phyloP scores from a whole-genome alignment of 2,797 vertebrate genomes.

The Ceyx erithaca region DNA sequence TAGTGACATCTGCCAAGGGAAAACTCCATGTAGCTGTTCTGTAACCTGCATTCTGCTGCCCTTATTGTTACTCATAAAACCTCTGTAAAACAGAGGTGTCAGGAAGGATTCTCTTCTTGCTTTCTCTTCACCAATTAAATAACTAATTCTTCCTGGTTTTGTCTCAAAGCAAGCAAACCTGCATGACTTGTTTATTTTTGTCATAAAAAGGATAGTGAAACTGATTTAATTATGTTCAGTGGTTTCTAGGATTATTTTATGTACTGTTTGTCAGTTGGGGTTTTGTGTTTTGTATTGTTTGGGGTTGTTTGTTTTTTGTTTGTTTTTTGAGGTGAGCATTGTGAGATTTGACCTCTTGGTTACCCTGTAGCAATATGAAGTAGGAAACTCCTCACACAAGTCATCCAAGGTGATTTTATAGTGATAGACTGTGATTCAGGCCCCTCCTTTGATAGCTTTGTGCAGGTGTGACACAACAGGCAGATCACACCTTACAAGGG shows the following conservation, averaged over 20 bases:
- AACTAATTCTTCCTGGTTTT: neutral
- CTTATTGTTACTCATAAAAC: neutral
- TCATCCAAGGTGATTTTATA: neutral
- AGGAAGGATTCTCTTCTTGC: neutral
- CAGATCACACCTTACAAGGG: neutral
- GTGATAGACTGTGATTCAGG: neutral
- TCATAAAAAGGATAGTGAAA: neutral
- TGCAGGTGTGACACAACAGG: neutral
- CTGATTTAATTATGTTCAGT: neutral
- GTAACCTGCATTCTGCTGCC: accelerated
- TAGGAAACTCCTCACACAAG: neutral
- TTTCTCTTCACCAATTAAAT: neutral
- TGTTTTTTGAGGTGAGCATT: neutral
- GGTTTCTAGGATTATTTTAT: neutral
- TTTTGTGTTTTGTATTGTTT: neutral
- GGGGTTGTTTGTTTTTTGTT: neutral
- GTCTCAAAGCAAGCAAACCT: neutral
- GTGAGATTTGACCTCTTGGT: neutral
- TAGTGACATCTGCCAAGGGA: neutral
- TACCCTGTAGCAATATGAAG: neutral
- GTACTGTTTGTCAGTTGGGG: neutral
- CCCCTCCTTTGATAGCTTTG: neutral
- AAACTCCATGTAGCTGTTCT: neutral
- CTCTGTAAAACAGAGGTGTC: neutral
- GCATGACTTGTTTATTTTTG: neutral